Conservation (phyloP, 2,888 invertebrate genomes). For the Dasysyrphus tricinctus region DNA sequence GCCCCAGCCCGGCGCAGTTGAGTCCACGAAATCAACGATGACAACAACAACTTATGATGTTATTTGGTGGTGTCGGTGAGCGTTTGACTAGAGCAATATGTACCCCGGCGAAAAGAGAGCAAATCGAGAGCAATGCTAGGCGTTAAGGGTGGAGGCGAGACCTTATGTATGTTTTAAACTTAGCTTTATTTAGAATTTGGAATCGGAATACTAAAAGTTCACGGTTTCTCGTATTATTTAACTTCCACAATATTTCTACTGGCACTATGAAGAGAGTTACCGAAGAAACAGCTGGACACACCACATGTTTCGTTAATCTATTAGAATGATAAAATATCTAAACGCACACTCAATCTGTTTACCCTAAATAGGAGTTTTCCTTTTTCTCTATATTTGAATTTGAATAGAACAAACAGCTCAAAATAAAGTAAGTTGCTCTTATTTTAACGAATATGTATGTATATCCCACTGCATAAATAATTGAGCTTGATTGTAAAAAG, state of each 20-base stretch:
- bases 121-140: neutral
- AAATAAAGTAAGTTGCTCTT: neutral
- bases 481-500: slow-evolving; percentile 28
- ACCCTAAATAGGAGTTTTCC: slow-evolving; percentile 29
- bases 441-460: neutral
- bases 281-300: slow-evolving; percentile 66
- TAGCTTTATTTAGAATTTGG: slow-evolving; percentile 9
- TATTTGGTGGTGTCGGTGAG: slow-evolving; percentile 56
- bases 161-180: slow-evolving; percentile 27
- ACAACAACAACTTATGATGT: slow-evolving; percentile 30
- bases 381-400: slow-evolving; percentile 9
- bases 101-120: slow-evolving; percentile 54
- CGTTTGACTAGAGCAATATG: neutral
- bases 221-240: slow-evolving; percentile 1
- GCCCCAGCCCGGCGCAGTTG: slow-evolving; percentile 70
- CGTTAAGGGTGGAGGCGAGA: slow-evolving; percentile 30
- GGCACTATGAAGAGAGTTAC: slow-evolving; percentile 5
- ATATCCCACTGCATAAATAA: neutral
- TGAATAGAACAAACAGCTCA: neutral
- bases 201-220: slow-evolving; percentile 14
- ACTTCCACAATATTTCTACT: slow-evolving; percentile 20
- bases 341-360: neutral
- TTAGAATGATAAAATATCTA: slow-evolving; percentile 7
- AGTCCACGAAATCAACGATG: slow-evolving; percentile 44
- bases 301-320: slow-evolving; percentile 54